Conservation (phyloP, 2,113 vertebrate genomes). For the Phyllopteryx taeniolatus region DNA sequence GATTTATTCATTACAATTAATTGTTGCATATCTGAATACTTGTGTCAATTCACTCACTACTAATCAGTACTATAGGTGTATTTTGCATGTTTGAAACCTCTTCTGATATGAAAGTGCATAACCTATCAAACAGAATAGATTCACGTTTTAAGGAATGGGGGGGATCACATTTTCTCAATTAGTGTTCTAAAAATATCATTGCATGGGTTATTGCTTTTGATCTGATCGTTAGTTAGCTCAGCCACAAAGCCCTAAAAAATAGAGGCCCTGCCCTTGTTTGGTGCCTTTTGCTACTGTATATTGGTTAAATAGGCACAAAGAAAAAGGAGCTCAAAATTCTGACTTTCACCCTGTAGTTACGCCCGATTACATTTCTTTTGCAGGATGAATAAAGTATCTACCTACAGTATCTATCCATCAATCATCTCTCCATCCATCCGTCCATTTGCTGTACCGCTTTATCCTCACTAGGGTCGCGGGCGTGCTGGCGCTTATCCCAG, state of each 20-base stretch:
- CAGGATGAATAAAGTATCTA: too few relatives aligned
- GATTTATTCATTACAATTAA: not conserved
- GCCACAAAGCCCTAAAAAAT: conserved; percentile 12
- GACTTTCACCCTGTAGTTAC: not conserved
- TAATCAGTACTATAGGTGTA: too few relatives aligned
- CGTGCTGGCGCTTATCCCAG: too few relatives aligned
- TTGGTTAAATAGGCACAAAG: not conserved
- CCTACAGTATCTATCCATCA: too few relatives aligned
- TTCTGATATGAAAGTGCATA: too few relatives aligned
- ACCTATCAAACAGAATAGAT: too few relatives aligned
- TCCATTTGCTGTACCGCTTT: too few relatives aligned
- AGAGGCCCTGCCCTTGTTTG: conserved; percentile 17
- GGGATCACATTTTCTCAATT: conserved; percentile 19
- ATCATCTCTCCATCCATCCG: too few relatives aligned
- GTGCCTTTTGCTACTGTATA: conserved; percentile 6
- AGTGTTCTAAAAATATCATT: conserved; percentile 24
- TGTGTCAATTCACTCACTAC: too few relatives aligned
- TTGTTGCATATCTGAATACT: not conserved
- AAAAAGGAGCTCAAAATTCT: conserved; percentile 12
- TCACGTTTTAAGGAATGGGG: not conserved
- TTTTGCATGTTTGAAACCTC: too few relatives aligned
- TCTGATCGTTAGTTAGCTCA: conserved; percentile 7
- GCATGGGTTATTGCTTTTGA: conserved; percentile 14
- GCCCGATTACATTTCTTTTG: too few relatives aligned
- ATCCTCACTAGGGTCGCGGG: too few relatives aligned